Base-by-base conservation (phyloP, 2,888 invertebrate species). In the Nephrotoma guestfalica region DNA sequence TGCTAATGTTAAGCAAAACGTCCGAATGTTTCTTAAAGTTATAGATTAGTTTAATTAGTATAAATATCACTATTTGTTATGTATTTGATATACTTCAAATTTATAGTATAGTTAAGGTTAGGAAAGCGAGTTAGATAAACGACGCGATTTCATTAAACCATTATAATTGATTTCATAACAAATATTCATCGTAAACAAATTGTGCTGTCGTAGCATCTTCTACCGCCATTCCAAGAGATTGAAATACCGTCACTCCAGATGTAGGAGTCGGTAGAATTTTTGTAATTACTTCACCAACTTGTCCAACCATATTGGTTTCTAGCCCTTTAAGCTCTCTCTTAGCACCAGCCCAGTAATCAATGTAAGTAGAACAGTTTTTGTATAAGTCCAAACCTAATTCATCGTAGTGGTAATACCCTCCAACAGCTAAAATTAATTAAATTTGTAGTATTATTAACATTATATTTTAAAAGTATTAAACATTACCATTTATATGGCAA, bases 211-310 rank as follows among this genome's bases (percentile, higher is more conserved):
- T 93, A 43, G 92, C 93, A 90, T 94, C 94, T 90, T 94, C 93
- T 0, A 93, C 91, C 0, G 94, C 94, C 92, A 94, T 93, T 71
- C 94, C 94, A 89, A 94, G 90, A n/a, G 94, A 94, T 89, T 94
- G 94, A 88, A 94, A 94, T n/a, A 94, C 90, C 5, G 94, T 93
- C 2, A 93, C 91, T 84, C 91, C 89, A 43, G 90, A 88, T 9
- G 89, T 88, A 1, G 91, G 90, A 71, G 88, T 88, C 41, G 90
- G 88, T 86, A 90, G 89, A 1, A 88, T 88, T 18, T 91, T 92
- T 11, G 89, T 88, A 41, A 94, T 92, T 2, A 94, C 89, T 87
- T 92, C 92, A 11, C 94, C 94, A 86, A 94, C 90, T 90, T 94
- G 94, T 4, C 92, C 93, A 87, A 91, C 90, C 86, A 94, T 91